Evolutionary conservation across 2,113 vertebrate genomes (phyloP), one percentile per base, ranked within the genome.

Genomic region (human (Homo sapiens)): DNA sequence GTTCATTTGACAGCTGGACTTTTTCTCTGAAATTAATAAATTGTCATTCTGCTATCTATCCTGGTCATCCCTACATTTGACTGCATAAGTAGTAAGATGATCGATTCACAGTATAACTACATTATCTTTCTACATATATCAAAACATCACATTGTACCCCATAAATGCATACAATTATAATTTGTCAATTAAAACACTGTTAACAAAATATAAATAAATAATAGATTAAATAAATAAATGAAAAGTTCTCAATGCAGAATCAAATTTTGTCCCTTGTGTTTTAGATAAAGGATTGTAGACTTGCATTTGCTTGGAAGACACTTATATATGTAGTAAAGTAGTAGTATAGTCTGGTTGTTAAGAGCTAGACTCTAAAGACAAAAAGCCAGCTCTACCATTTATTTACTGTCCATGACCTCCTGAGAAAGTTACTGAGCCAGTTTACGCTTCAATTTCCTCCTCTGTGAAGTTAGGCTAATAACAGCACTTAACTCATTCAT

Each of bases 21-120:
- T 84, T 86, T 82, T 17, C 52, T 50, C 22, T 59, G 73, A 95
- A 93, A 40, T 82, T 73, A 89, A 85, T 61, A 90, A 50, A 23
- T 75, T 87, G 55, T 13, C 30, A 22, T 89, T 96, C 30, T 90
- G 48, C 48, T 90, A 6, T 45, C 52, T 86, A 2, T 16, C 7
- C 72, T 57, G 25, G 18, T 57, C 32, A 27, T 45, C 38, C 8
- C 3, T 11, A 5, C 17, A 22, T 70, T 23, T 17, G 30, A 27
- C 11, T 59, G 4, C 20, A 25, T 20, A 59, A 61, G 45, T 6
- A 25, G 40, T 8, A 70, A 83, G 68, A 55, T 52, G 35, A 12
- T 18, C 2, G 1, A 43, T 81, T 18, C 25, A 1, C 3, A 20
- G 12, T 22, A 17, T 6, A 38, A 32, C 2, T 8, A 0, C 14